Evolutionary conservation across 2,113 vertebrate species (phyloP).

Genomic region (Herpetotheres cachinnans): DNA sequence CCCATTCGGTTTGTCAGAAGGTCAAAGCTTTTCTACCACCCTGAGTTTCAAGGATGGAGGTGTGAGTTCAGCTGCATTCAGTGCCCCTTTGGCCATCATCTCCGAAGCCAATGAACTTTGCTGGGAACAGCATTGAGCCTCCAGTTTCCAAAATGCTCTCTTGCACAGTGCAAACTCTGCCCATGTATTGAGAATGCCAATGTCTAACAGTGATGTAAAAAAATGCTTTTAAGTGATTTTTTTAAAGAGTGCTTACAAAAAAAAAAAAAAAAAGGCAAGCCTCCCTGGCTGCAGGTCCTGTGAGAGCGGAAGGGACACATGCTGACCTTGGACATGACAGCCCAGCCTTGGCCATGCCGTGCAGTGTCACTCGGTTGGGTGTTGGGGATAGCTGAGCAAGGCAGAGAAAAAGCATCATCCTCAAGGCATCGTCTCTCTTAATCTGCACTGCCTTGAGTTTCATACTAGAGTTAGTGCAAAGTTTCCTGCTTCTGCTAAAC

Average conservation of each 20-base stretch:
- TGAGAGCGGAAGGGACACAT: not conserved
- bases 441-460: not conserved
- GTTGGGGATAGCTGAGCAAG: not conserved
- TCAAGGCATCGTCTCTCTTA: not conserved
- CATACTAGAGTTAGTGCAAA: not conserved
- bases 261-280: rapidly evolving
- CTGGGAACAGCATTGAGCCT: rapidly evolving
- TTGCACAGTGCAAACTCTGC: not conserved
- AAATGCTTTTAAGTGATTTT: no score
- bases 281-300: not conserved
- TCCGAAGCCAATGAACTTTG: not conserved
- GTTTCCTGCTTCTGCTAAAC: not conserved
- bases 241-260: no score
- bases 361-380: rapidly evolving
- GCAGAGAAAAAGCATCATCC: not conserved
- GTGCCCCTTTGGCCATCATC: rapidly evolving
- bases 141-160: not conserved
- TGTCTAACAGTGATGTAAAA: not conserved
- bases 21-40: not conserved
- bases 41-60: rapidly evolving
- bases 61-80: not conserved
- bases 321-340: not conserved
- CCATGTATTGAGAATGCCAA: rapidly evolving
- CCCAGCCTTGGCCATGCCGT: not conserved
- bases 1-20: not conserved